Evolutionary conservation across 2,113 vertebrate genomes (phyloP), one percentile per base, ranked within the genome.

Genomic region (Euleptes europaea): DNA sequence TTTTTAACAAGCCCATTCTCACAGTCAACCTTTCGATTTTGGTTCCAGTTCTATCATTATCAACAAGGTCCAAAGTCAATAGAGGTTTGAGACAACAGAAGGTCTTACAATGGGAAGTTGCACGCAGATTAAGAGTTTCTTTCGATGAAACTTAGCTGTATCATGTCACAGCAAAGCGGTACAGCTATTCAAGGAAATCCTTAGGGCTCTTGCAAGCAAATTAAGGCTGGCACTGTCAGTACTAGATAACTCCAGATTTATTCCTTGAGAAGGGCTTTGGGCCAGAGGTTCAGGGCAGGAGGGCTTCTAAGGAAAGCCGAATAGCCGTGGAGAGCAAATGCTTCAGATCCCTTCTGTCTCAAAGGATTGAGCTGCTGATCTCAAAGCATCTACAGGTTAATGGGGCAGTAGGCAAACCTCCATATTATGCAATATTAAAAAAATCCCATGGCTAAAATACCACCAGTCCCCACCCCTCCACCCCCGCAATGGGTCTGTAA

Each of bases 381-480:
- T 85, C 77, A 84, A 85, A 69, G 80, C 80, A 84, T 78, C 42
- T 13, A 23, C 57, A 40, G 91, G 77, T 74, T 91, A 84, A 93
- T 86, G 89, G 84, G 60, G 51, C 87, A 69, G 72, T 83, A 90
- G 77, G 75, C 26, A 92, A 89, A 92, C 42, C 35, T 87, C 73
- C 84, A 44, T 31, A 35, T 35, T n/a, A 88, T 2, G 40, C 67
- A 14, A 85, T 17, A 28, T 28, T 28, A 28, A 78, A 73, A 86
- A 86, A 91, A 89, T 69, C 84, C 72, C 54, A 88, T 74, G 78
- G 11, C 21, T 77, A 80, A 75, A 90, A 90, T 87, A 54, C 21
- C 19, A 88, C 60, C 15, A 71, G 38, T 49, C 75, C 88, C 89
- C 77, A 15, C 7, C 33, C 33, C 47, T 28, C 28, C 14, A n/a